These are phyloP conservation scores for Morone chrysops DNA, from an alignment of 2,113 vertebrate species.

Conservation along the genomic window DNA sequence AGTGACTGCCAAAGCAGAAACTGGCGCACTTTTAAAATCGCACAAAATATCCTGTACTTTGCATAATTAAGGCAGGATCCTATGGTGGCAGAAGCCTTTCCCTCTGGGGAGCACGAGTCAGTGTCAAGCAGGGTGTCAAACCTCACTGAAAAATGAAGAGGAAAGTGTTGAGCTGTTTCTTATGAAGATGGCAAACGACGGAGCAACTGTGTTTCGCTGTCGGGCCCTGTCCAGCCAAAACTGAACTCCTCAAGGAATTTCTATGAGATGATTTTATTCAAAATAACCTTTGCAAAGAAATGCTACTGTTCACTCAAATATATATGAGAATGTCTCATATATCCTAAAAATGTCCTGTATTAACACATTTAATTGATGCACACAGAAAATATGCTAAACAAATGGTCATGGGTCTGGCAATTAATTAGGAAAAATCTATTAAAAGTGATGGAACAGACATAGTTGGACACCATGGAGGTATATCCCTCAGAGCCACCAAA, in stretches of 20 bases:
- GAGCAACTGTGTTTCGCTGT: constrained; percentile 39
- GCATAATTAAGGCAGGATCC: constrained; percentile 84
- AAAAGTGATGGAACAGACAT: constrained; percentile 63
- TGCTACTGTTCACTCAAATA: not conserved
- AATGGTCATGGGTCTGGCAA: constrained; percentile 58
- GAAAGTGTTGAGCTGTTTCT: constrained; percentile 68
- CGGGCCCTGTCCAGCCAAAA: constrained; percentile 53
- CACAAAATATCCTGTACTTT: constrained; percentile 85
- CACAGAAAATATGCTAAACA: constrained; percentile 57
- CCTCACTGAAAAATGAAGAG: constrained; percentile 72
- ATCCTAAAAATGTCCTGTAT: constrained; percentile 22
- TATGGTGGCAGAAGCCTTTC: constrained; percentile 79
- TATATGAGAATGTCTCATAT: not conserved
- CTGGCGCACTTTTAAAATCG: constrained; percentile 82
- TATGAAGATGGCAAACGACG: constrained; percentile 56
- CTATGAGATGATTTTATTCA: constrained; percentile 5
- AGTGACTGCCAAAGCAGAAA: constrained; percentile 81
- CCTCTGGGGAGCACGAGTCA: constrained; percentile 76
- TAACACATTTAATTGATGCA: constrained; percentile 18
- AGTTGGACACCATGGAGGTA: constrained; percentile 58
- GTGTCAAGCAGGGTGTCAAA: constrained; percentile 79
- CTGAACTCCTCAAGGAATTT: constrained; percentile 16
- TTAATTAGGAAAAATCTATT: constrained; percentile 75
- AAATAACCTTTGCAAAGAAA: constrained; percentile 24
- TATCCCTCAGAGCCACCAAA: constrained; percentile 57